Conservation (phyloP, 2,113 vertebrate genomes). For the Myotis yumanensis region DNA sequence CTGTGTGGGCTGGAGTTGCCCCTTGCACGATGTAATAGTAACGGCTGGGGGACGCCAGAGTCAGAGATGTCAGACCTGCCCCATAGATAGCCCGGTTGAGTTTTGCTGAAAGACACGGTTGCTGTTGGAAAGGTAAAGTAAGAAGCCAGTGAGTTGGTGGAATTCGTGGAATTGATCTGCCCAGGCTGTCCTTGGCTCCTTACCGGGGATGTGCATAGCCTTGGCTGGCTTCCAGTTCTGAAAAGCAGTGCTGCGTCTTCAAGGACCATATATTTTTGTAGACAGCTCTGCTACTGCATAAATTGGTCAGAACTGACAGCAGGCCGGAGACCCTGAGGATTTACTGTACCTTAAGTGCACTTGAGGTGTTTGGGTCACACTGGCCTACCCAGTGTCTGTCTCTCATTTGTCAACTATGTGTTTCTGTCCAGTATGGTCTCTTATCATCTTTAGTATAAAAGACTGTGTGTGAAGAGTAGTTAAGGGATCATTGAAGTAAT, state of each 20-base stretch:
- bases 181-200: slow-evolving; percentile 25
- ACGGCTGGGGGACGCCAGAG: background rate
- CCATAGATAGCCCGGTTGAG: background rate
- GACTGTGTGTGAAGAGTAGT: background rate
- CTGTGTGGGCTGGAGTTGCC: background rate
- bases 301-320: background rate
- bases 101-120: background rate
- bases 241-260: slow-evolving; percentile 11
- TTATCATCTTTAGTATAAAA: background rate
- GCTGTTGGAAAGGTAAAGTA: background rate
- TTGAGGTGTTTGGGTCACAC: background rate
- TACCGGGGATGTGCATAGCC: background rate
- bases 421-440: background rate
- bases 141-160: background rate
- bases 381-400: background rate
- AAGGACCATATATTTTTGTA: slow-evolving; percentile 9
- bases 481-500: background rate
- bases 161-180: background rate
- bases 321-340: background rate
- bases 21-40: background rate
- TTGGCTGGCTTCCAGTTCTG: slow-evolving; percentile 25
- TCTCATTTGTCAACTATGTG: background rate
- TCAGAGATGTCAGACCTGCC: background rate
- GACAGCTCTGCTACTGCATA: background rate
- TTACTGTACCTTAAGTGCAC: background rate